A percentile compares a stretch with the other conserved stretches of the same genome.
Conservation (phyloP, 2,797 vertebrate genomes). For the Channa striata region DNA sequence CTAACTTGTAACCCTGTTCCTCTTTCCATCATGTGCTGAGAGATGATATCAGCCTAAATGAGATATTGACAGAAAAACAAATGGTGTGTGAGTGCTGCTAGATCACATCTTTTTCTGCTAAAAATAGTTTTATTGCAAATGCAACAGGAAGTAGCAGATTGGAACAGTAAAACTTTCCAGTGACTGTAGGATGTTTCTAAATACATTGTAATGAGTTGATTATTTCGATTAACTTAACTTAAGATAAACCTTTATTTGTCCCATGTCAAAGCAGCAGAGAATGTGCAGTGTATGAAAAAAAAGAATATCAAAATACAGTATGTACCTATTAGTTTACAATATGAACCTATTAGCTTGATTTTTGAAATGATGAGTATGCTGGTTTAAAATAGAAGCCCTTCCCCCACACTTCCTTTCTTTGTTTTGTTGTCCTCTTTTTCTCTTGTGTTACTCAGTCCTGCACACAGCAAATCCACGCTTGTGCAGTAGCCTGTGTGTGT, state of each 20-base stretch:
- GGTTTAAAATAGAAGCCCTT: neutral
- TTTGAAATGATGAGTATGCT: neutral
- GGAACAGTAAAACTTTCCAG: neutral
- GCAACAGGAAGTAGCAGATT: neutral
- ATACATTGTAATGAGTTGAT: too few relatives aligned
- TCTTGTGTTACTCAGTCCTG: neutral
- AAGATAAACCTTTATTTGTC: too few relatives aligned
- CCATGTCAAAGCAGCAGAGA: too few relatives aligned
- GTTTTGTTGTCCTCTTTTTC: constrained; percentile 13
- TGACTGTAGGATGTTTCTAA: neutral
- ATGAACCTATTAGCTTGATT: neutral
- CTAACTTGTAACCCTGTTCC: too few relatives aligned
- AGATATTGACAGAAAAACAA: constrained; percentile 1
- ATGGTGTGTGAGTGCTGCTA: neutral
- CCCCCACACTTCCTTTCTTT: neutral
- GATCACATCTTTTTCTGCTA: neutral
- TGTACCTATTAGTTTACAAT: too few relatives aligned
- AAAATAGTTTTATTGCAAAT: neutral
- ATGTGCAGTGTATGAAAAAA: too few relatives aligned
- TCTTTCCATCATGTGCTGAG: constrained; percentile 1
- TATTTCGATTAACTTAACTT: too few relatives aligned
- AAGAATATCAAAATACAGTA: too few relatives aligned
- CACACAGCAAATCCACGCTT: neutral
- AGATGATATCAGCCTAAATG: neutral
- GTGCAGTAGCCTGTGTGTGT: neutral